Conservation (phyloP, 2,888 invertebrate species). For the Hybos culiciformis region DNA sequence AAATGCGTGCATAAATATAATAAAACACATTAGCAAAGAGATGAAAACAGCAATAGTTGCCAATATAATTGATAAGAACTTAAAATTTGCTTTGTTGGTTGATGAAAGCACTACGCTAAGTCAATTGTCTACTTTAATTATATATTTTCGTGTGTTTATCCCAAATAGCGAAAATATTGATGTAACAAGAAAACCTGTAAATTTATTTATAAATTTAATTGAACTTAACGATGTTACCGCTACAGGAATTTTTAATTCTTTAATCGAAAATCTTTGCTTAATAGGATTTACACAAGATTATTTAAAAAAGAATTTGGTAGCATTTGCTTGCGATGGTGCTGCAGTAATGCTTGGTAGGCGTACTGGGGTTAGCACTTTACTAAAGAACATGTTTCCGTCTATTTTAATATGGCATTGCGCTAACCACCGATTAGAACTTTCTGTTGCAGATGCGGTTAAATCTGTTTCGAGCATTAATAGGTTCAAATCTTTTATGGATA, state of each 20-base stretch:
- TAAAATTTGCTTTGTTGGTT: neutral
- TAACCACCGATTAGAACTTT: neutral
- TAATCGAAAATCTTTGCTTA: constrained; percentile 1
- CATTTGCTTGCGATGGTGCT: neutral
- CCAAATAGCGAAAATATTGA: neutral
- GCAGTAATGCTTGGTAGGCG: neutral
- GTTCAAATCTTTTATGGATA: constrained; percentile 1
- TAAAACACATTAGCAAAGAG: neutral
- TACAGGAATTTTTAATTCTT: constrained; percentile 1
- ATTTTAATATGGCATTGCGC: neutral
- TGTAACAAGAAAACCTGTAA: constrained; percentile 1
- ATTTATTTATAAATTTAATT: constrained; percentile 2
- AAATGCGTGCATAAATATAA: constrained; percentile 1
- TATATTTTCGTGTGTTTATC: neutral
- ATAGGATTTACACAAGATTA: neutral
- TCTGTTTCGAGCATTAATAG: constrained; percentile 1
- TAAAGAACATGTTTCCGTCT: neutral
- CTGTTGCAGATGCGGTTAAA: constrained; percentile 1
- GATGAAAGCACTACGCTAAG: neutral
- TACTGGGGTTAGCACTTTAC: neutral
- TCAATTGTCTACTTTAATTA: neutral
- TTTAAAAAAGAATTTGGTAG: neutral
- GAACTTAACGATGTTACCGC: constrained; percentile 1
- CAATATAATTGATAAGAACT: neutral
- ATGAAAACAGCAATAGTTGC: neutral